Conservation (phyloP, 2,797 vertebrate species). For the Chloroceryle inda region DNA sequence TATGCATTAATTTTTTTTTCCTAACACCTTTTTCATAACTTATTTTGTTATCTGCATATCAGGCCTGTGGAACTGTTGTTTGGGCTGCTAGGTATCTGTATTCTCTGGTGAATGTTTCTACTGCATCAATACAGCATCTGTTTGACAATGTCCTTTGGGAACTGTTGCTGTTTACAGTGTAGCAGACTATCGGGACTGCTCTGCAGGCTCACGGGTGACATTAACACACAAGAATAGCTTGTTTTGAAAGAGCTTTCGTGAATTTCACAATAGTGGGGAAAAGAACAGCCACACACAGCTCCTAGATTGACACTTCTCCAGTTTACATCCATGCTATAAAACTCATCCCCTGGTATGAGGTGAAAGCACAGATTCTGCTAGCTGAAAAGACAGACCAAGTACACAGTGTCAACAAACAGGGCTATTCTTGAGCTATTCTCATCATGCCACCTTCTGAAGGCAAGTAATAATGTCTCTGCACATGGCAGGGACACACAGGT, state of each 20-base stretch:
- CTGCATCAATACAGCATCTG: background rate
- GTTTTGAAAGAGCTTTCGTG: background rate
- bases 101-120: background rate
- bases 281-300: background rate
- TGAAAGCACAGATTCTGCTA: background rate
- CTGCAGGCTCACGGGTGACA: background rate
- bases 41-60: background rate
- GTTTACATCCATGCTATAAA: background rate
- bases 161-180: background rate
- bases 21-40: background rate
- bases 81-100: background rate
- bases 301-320: background rate
- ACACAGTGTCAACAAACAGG: background rate
- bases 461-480: rapidly evolving
- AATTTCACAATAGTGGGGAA: background rate
- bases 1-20: background rate
- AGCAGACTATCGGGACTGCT: background rate
- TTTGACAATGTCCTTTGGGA: background rate
- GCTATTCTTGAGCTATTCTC: background rate
- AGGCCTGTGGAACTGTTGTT: background rate
- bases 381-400: background rate
- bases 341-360: background rate
- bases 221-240: background rate
- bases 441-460: background rate
- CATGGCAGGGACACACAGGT: background rate